Percentiles rank a stretch among this genome's conserved stretches.
phyloP scores from a whole-genome alignment of 1,140 invertebrate genomes.

The Ips typographus region DNA sequence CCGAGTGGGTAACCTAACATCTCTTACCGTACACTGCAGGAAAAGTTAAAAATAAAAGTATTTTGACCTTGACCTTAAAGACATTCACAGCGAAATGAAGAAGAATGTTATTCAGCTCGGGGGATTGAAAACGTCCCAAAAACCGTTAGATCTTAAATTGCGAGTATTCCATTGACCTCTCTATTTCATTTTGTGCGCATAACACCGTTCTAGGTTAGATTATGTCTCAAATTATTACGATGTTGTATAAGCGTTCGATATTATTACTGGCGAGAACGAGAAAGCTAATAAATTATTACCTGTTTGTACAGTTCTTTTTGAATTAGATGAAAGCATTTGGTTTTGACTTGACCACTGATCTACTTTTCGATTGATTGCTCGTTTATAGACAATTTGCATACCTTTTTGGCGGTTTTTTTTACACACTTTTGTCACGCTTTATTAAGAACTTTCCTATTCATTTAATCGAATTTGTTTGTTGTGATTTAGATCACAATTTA shows the following conservation, averaged over 20 bases:
- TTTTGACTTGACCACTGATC: constrained; percentile 17
- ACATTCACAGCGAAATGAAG: constrained; percentile 40
- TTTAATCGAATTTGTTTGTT: not conserved
- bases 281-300: constrained; percentile 31
- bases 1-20: constrained; percentile 13
- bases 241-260: constrained; percentile 28
- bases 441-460: not conserved
- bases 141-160: constrained; percentile 46
- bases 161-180: constrained; percentile 44
- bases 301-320: constrained; percentile 25
- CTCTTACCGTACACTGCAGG: constrained; percentile 33
- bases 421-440: not conserved
- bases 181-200: constrained; percentile 31
- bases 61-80: constrained; percentile 45
- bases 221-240: constrained; percentile 30
- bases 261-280: constrained; percentile 27
- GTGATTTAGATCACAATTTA: not conserved
- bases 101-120: constrained; percentile 40
- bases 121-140: constrained; percentile 30
- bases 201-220: constrained; percentile 32
- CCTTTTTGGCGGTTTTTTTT: not conserved
- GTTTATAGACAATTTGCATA: too few relatives aligned
- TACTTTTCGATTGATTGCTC: constrained; percentile 9
- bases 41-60: constrained; percentile 48
- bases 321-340: constrained; percentile 12